Evolutionary conservation across 2,888 invertebrate genomes (phyloP), one percentile per base, ranked within the genome.

Genomic region (Drosophila algonquin): DNA sequence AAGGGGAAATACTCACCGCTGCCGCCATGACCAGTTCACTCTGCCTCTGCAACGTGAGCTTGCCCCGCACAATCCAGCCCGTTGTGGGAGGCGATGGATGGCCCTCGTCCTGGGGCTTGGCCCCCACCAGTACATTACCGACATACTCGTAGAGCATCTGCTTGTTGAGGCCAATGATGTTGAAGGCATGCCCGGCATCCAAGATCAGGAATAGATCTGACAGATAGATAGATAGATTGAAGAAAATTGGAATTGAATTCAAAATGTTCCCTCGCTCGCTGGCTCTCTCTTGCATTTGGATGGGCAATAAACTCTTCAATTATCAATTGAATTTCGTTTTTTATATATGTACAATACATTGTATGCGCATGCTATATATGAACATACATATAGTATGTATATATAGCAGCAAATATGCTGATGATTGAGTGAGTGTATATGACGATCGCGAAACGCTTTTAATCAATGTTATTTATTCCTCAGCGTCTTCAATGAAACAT

Each of bases 61-160:
- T 92, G 6, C 92, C 92, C 18, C 90, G 88, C 5, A 92, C 92
- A 71, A 90, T 91, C 92, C 92, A 92, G 64, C 92, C 92, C 16
- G 92, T 90, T 65, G 92, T 90, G 56, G 92, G 92, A 46, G 91
- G 91, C 40, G 90, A 82, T 55, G 90, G 88, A 70, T 89, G 87
- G 71, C 90, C 90, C 76, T 90, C 91, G 75, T 92, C 92, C 68
- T 92, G 92, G 44, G 92, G 90, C 78, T 92, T 92, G 8, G 92
- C 92, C 57, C 92, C 92, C 44, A 92, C 92, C 21, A 90, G 87
- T 44, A 92, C 92, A 63, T 90, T 91, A 70, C 92, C 92, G 55
- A 90, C 91, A 84, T 92, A 92, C 69, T 92, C 92, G 80, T 92
- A 92, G n/a, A 92, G 89, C 89, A 92, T 91, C 88, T 92, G 92